A percentile compares a stretch with the other conserved stretches of the same genome.
Evolutionary conservation across 2,797 vertebrate genomes (phyloP).

Genomic region (Anas capensis): DNA sequence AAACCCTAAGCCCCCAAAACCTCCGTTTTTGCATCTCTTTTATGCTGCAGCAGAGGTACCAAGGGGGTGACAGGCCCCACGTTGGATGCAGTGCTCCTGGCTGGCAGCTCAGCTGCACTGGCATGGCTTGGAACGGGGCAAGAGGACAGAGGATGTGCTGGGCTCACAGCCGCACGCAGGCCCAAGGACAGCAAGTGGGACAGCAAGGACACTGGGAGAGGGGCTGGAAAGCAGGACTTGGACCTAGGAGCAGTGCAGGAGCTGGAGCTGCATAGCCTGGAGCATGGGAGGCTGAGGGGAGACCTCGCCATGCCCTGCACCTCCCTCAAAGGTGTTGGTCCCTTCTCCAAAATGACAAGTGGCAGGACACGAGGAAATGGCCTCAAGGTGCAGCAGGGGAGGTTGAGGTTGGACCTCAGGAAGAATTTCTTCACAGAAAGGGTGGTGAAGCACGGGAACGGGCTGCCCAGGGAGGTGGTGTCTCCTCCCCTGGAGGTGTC

Average conservation of each 20-base stretch:
- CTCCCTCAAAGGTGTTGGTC: too few relatives aligned
- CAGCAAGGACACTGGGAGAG: too few relatives aligned
- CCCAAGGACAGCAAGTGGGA: neutral
- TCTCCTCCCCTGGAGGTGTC: neutral
- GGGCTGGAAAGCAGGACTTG: too few relatives aligned
- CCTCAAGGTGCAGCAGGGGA: too few relatives aligned
- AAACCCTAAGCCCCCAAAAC: rapidly evolving
- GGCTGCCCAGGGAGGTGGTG: too few relatives aligned
- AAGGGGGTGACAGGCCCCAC: rapidly evolving
- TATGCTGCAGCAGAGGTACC: neutral
- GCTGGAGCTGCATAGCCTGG: too few relatives aligned
- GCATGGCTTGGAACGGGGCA: neutral
- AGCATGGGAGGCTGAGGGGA: too few relatives aligned
- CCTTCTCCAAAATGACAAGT: too few relatives aligned
- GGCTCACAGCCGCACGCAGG: neutral
- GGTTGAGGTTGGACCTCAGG: neutral
- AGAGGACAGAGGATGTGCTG: neutral
- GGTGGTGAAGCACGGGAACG: neutral
- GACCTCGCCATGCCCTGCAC: too few relatives aligned
- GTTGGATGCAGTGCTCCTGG: rapidly evolving
- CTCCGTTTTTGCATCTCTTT: neutral
- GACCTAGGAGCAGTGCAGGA: too few relatives aligned
- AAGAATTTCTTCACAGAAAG: neutral
- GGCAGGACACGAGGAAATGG: too few relatives aligned
- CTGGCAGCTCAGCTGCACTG: rapidly evolving